Evolutionary conservation across 2,797 vertebrate species (phyloP).

Genomic region (Gallinago nigripennis): DNA sequence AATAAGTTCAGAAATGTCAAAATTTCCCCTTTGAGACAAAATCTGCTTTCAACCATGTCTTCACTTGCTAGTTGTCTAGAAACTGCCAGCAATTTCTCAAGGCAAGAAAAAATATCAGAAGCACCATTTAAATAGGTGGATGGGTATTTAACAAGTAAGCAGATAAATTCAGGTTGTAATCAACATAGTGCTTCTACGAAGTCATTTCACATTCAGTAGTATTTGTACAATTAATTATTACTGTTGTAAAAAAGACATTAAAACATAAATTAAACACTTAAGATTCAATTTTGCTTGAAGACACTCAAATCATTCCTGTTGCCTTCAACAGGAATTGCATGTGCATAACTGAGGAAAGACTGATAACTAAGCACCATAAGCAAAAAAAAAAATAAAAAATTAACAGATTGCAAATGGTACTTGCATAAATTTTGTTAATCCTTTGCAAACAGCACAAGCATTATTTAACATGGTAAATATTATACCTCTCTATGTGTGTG

Average conservation of each 20-base stretch:
- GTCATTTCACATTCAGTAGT: background rate
- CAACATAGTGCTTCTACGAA: background rate
- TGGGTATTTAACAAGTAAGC: background rate
- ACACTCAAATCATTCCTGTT: background rate
- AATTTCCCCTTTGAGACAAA: background rate
- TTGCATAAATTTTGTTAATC: slow-evolving; percentile 65
- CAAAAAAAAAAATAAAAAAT: background rate
- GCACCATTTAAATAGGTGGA: background rate
- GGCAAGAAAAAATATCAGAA: background rate
- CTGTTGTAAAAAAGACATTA: background rate
- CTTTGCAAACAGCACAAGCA: slow-evolving; percentile 49
- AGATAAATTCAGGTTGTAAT: background rate
- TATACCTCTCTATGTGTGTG: background rate
- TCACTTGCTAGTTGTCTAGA: background rate
- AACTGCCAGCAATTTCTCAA: background rate
- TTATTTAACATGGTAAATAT: slow-evolving; percentile 55
- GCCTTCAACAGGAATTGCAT: background rate
- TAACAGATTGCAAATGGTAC: slow-evolving; percentile 59
- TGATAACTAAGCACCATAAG: slow-evolving; percentile 37
- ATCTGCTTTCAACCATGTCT: background rate
- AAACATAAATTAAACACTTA: slow-evolving; percentile 5
- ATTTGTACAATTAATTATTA: background rate
- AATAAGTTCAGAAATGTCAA: background rate
- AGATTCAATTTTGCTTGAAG: background rate
- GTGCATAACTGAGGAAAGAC: background rate